Evolutionary conservation across 1,140 invertebrate genomes (phyloP), one percentile per base, ranked within the genome.

Genomic region (Anoplophora glabripennis): DNA sequence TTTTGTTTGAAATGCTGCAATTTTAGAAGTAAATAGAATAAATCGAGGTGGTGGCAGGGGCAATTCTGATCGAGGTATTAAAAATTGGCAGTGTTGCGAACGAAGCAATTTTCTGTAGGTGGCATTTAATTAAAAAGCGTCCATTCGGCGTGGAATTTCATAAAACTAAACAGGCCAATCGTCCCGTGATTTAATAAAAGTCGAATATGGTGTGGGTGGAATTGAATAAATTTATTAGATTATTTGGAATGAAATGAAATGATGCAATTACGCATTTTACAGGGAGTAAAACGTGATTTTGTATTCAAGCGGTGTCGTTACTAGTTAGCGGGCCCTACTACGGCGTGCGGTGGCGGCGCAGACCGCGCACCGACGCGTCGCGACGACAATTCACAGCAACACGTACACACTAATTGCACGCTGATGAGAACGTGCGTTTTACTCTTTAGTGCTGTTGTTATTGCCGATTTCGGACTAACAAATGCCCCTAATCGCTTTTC

Each of bases 341-440:
- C 44, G 33, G 49, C 51, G 51, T 37, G 42, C 28, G 45, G 46
- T 44, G 58, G 64, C 49, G 63, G 57, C 53, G 44, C 47, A 38
- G 44, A 37, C 48, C 42, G 48, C 46, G 59, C 60, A 55, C 15
- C 44, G 57, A 42, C 44, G 34, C 54, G 58, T 42, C 55, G 56
- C 53, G 54, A 41, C 57, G 44, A 47, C 45, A 42, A 68, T 53
- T 62, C 58, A 37, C 63, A 57, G 51, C 60, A 68, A 68, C 66
- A 68, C 66, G 66, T 68, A 65, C 59, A 56, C 52, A 51, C 63
- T 68, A 68, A 68, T 68, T 68, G 66, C 66, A 55, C 57, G 40
- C 60, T 68, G 64, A 65, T 63, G 66, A 49, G 53, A 63, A 68
- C 66, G 66, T 65, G 63, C 63, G 55, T 60, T 65, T 54, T 36